A percentile compares a stretch with the other conserved stretches of the same genome.
phyloP scores from a whole-genome alignment of 2,113 vertebrate species.

The Camarhynchus parvulus region DNA sequence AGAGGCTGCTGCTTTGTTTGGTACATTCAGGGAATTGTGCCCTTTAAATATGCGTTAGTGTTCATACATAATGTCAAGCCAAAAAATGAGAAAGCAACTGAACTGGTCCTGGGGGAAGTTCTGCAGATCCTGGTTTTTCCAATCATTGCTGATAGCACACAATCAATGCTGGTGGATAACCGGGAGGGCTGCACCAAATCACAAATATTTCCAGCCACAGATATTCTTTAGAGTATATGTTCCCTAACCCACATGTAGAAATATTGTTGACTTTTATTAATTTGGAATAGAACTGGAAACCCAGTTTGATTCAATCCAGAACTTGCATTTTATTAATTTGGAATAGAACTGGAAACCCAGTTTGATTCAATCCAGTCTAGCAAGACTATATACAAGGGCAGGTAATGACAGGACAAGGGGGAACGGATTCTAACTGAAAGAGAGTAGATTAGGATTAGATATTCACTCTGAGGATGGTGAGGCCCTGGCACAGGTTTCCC shows the following conservation, averaged over 20 bases:
- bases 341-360: not conserved
- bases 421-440: not conserved
- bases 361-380: too few species aligned
- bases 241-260: not conserved
- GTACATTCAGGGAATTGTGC: not conserved
- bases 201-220: not conserved
- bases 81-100: slow-evolving; percentile 36
- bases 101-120: not conserved
- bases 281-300: not conserved
- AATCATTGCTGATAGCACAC: not conserved
- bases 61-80: not conserved
- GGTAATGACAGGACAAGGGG: not conserved
- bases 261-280: not conserved
- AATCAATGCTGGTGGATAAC: not conserved
- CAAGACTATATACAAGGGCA: not conserved
- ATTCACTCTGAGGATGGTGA: not conserved
- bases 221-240: not conserved
- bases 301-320: not conserved
- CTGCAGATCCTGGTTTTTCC: not conserved
- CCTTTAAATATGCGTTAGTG: not conserved
- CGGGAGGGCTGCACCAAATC: not conserved
- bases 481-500: accelerated
- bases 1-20: slow-evolving; percentile 21
- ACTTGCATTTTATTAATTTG: not conserved
- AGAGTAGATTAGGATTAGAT: not conserved